A percentile compares a stretch with the other conserved stretches of the same genome.
phyloP scores from a whole-genome alignment of 1,140 invertebrate genomes.

The Formica exsecta region DNA sequence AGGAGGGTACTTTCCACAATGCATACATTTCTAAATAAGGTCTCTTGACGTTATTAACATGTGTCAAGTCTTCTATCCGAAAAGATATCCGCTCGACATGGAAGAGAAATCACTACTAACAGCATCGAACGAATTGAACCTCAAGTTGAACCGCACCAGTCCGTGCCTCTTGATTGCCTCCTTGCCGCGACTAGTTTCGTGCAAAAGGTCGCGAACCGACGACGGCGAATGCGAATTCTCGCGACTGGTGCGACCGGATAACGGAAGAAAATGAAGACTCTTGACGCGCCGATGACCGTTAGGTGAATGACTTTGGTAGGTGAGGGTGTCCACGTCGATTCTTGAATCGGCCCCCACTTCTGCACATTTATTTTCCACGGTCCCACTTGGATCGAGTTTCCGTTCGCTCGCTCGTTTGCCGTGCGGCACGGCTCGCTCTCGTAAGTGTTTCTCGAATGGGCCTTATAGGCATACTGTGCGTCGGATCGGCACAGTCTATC shows the following conservation, averaged over 20 bases:
- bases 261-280: slow-evolving; percentile 74
- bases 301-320: slow-evolving; percentile 82
- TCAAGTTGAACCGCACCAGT: not conserved
- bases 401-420: slow-evolving; percentile 39
- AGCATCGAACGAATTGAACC: not conserved
- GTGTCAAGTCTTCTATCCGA: not conserved
- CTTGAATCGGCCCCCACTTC: slow-evolving; percentile 77
- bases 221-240: not conserved
- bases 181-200: not conserved
- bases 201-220: not conserved
- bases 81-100: not conserved
- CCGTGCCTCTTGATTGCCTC: not conserved
- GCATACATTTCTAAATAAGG: not conserved
- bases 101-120: not conserved
- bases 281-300: slow-evolving; percentile 81
- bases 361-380: slow-evolving; percentile 66
- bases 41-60: not conserved
- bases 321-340: slow-evolving; percentile 78
- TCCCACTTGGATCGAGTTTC: slow-evolving; percentile 69
- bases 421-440: slow-evolving; percentile 65
- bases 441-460: slow-evolving; percentile 79
- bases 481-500: slow-evolving; percentile 80
- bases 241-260: slow-evolving; percentile 51
- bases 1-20: not conserved
- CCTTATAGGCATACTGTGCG: slow-evolving; percentile 82